Conservation (phyloP, 1,140 invertebrate genomes). For the Ectropis grisescens region DNA sequence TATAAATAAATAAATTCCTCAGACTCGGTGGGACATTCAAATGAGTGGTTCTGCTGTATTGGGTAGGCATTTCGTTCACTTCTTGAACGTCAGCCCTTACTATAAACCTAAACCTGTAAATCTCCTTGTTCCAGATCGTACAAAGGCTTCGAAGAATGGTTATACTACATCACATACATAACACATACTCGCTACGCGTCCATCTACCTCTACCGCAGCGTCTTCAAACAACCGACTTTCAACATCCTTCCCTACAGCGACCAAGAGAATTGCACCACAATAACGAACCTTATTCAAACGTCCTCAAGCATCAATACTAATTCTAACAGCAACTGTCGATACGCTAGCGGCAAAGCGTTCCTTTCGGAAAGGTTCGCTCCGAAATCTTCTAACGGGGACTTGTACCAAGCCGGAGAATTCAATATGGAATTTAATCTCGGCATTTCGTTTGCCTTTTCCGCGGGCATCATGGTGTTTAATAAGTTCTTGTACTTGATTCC, state of each 20-base stretch:
- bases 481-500: slow-evolving; percentile 89
- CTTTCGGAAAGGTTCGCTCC: slow-evolving; percentile 80
- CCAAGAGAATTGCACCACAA: slow-evolving; percentile 69
- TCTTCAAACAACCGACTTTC: slow-evolving; percentile 72
- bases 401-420: slow-evolving; percentile 74
- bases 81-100: too few relatives aligned
- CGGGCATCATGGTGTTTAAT: slow-evolving; percentile 85
- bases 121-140: slow-evolving; percentile 73
- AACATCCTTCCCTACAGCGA: slow-evolving; percentile 63
- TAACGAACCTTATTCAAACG: slow-evolving; percentile 65
- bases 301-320: slow-evolving; percentile 58
- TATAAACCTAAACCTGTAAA: too few relatives aligned
- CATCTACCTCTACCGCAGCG: slow-evolving; percentile 77
- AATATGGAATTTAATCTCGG: slow-evolving; percentile 83
- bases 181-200: slow-evolving; percentile 84
- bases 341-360: slow-evolving; percentile 80
- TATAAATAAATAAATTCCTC: too few relatives aligned
- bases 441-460: slow-evolving; percentile 86
- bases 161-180: slow-evolving; percentile 83
- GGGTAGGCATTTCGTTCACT: too few relatives aligned
- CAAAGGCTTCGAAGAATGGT: slow-evolving; percentile 82
- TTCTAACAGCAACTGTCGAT: slow-evolving; percentile 75
- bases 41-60: too few relatives aligned
- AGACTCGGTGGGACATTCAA: too few relatives aligned
- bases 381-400: slow-evolving; percentile 69